phyloP scores from a whole-genome alignment of 1,140 invertebrate genomes.

The Drosophila lacteicornis region DNA sequence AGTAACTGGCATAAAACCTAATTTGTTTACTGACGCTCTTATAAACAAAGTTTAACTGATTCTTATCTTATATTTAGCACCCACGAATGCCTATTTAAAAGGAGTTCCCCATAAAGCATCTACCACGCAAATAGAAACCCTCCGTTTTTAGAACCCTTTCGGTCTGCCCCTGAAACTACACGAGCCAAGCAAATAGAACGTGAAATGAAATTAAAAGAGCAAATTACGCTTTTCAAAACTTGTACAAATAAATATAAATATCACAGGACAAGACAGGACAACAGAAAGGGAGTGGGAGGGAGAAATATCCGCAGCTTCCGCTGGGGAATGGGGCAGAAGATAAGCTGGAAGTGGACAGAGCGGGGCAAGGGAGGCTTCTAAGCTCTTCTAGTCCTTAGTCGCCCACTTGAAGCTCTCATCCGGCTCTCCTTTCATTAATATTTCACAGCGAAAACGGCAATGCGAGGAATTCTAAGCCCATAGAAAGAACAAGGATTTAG shows the following conservation, averaged over 20 bases:
- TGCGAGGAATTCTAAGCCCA: conserved; percentile 55
- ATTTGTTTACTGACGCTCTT: conserved; percentile 5
- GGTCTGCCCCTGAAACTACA: conserved; percentile 4
- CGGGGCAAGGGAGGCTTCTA: conserved; percentile 15
- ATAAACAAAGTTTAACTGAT: background rate
- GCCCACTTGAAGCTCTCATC: conserved; percentile 38
- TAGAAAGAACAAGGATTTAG: conserved; percentile 58
- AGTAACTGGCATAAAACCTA: conserved; percentile 4
- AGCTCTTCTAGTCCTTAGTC: conserved; percentile 37
- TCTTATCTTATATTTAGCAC: conserved; percentile 23
- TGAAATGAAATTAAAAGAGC: conserved; percentile 77
- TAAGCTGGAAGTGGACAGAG: conserved; percentile 18
- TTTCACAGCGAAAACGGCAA: conserved; percentile 61
- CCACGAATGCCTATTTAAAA: conserved; percentile 19
- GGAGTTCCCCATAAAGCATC: conserved; percentile 24
- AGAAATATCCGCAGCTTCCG: conserved; percentile 12
- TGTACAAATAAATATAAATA: conserved; percentile 72
- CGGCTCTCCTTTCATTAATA: conserved; percentile 70
- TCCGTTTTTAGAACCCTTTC: background rate
- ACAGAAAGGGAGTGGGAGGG: background rate
- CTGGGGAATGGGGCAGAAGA: conserved; percentile 15
- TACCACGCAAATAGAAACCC: conserved; percentile 30
- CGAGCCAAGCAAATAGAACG: conserved; percentile 59
- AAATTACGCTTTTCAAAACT: conserved; percentile 66
- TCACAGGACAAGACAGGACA: conserved; percentile 25